Conservation (phyloP, 2,113 vertebrate genomes). For the Octodon degus region DNA sequence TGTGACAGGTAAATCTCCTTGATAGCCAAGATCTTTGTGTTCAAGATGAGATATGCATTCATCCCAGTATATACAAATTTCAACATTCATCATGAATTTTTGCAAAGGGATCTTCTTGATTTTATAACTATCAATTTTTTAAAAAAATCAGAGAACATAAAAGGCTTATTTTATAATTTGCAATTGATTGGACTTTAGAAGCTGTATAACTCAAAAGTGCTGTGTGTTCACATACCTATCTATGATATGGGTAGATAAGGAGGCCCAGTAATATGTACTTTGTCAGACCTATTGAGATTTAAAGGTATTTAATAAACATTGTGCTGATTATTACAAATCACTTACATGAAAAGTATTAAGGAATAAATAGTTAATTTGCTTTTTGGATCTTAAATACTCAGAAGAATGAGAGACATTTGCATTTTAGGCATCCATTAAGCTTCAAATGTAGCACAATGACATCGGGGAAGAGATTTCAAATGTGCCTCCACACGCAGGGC, state of each 20-base stretch:
- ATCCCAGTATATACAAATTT: neutral
- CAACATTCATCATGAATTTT: neutral
- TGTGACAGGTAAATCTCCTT: neutral
- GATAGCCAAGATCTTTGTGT: neutral
- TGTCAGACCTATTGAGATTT: accelerated
- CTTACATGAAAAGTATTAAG: accelerated
- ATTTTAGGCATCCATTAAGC: neutral
- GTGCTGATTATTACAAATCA: neutral
- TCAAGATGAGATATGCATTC: neutral
- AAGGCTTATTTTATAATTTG: accelerated
- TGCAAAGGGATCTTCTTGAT: neutral
- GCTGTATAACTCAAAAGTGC: accelerated
- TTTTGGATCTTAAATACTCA: neutral
- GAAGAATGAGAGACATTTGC: neutral
- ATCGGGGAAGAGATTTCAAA: neutral
- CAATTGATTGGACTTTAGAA: accelerated
- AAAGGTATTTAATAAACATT: neutral
- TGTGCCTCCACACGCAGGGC: accelerated
- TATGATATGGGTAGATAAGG: neutral
- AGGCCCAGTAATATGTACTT: accelerated
- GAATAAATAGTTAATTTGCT: neutral
- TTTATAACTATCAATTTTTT: neutral
- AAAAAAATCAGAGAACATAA: neutral
- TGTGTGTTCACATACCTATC: neutral
- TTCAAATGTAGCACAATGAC: neutral